Evolutionary conservation across 2,113 vertebrate species (phyloP).

Genomic region (Carettochelys insculpta): DNA sequence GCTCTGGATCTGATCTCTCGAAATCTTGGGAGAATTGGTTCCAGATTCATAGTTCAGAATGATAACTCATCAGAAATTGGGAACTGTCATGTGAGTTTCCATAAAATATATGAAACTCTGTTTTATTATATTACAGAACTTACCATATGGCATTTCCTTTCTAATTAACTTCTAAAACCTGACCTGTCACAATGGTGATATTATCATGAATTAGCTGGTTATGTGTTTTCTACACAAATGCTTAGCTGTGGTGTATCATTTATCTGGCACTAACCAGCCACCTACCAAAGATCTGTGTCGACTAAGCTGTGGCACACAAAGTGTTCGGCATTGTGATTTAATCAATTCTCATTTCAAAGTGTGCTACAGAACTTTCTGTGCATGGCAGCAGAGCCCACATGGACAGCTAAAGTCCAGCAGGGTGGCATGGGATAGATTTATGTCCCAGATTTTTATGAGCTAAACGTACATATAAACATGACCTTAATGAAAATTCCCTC

Average conservation of each 20-base stretch:
- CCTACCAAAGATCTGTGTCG: too few species aligned
- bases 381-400: too few species aligned
- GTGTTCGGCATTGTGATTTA: too few species aligned
- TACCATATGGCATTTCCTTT: not conserved
- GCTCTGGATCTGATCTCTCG: not conserved
- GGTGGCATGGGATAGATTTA: too few species aligned
- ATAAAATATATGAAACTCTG: not conserved
- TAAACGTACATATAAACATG: too few species aligned
- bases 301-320: too few species aligned
- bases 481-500: not conserved
- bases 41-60: not conserved
- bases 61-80: not conserved
- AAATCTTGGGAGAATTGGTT: not conserved
- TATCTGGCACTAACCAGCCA: too few species aligned
- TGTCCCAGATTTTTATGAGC: too few species aligned
- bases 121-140: not conserved
- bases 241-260: too few species aligned
- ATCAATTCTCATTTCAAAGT: too few species aligned
- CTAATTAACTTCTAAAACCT: not conserved
- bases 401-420: too few species aligned
- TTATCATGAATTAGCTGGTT: not conserved
- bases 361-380: too few species aligned
- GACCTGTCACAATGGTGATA: not conserved
- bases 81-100: not conserved
- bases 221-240: not conserved